Conservation (phyloP, 1,140 invertebrate species). For the Idris sp. region DNA sequence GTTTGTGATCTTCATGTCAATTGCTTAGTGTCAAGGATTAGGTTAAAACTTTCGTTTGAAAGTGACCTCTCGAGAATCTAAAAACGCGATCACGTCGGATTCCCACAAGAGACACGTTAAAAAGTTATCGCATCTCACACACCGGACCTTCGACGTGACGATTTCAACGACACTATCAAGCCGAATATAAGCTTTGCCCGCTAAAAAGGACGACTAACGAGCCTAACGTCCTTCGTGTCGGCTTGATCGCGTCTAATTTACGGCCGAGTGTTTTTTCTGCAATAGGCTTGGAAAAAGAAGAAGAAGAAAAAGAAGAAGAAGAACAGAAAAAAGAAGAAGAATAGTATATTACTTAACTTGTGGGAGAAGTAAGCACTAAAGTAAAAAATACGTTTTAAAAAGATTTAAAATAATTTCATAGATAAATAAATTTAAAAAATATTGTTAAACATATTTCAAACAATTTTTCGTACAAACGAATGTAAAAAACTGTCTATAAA, state of each 20-base stretch:
- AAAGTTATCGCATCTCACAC: slow-evolving; percentile 56
- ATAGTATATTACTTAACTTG: too few relatives aligned
- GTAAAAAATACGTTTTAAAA: too few relatives aligned
- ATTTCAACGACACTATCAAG: slow-evolving; percentile 52
- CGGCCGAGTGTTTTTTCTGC: slow-evolving; percentile 32
- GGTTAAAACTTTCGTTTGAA: slow-evolving; percentile 23
- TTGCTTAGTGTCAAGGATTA: slow-evolving; percentile 35
- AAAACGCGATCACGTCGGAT: slow-evolving; percentile 31
- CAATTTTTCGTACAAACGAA: too few relatives aligned
- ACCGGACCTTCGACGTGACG: slow-evolving; percentile 47
- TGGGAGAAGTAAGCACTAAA: too few relatives aligned
- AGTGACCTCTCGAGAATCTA: slow-evolving; percentile 47
- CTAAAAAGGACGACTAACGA: slow-evolving; percentile 58
- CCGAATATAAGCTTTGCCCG: slow-evolving; percentile 22
- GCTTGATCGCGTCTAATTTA: slow-evolving; percentile 35
- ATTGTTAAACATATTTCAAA: too few relatives aligned
- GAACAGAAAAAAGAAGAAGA: too few relatives aligned
- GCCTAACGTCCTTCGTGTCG: slow-evolving; percentile 50
- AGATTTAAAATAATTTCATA: too few relatives aligned
- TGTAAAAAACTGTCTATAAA: too few relatives aligned
- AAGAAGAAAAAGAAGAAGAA: too few relatives aligned
- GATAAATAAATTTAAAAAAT: too few relatives aligned
- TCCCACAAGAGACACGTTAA: slow-evolving; percentile 53
- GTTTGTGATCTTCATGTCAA: slow-evolving; percentile 40
- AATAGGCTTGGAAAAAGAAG: slow-evolving; percentile 28